Evolutionary conservation across 1,140 invertebrate species (phyloP), one percentile per base, ranked within the genome.

Genomic region (Euura lappo): DNA sequence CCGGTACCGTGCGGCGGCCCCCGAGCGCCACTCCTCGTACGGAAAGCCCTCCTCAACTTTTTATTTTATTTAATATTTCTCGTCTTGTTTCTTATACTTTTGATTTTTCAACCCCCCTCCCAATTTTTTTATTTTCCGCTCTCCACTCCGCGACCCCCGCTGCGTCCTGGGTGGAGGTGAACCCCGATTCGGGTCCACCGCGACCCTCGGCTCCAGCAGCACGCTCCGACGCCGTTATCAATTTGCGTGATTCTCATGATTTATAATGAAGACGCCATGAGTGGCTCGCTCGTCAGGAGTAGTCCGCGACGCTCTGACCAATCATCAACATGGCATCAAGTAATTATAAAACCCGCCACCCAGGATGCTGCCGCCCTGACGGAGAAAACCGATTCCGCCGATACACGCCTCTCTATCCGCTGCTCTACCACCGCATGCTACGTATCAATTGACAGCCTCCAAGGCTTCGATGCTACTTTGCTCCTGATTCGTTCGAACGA

Each of bases 191-290:
- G 51, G 51, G 51, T 60, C 51, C 51, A 60, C 51, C 51, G 51
- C 13, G 51, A 74, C 77, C 76, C 74, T 13, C 5, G 11, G 76
- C 71, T 74, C 69, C 71, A 77, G 75, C 79, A 66, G 79, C 80
- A 81, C 79, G 74, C 73, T 77, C 75, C 76, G 78, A 79, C 79
- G 78, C 79, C 78, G 76, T 81, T 80, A 81, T 81, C 79, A 81
- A 81, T 81, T 82, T 83, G 79, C 78, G 74, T 81, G 79, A 83
- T 82, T 81, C 74, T 81, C 73, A 74, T 74, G 75, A 79, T 79
- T 79, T 77, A 77, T 81, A 81, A 81, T 81, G 79, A 81, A 79
- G 79, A 78, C 68, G 79, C 77, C 77, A 81, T 75, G 71, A 72
- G 70, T 64, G 60, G 11, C 71, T 73, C 72, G 72, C 73, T 74